These are phyloP conservation scores for Hapalemur alaotrensis DNA, from an alignment of 2,797 vertebrate species.

Conservation along the genomic window DNA sequence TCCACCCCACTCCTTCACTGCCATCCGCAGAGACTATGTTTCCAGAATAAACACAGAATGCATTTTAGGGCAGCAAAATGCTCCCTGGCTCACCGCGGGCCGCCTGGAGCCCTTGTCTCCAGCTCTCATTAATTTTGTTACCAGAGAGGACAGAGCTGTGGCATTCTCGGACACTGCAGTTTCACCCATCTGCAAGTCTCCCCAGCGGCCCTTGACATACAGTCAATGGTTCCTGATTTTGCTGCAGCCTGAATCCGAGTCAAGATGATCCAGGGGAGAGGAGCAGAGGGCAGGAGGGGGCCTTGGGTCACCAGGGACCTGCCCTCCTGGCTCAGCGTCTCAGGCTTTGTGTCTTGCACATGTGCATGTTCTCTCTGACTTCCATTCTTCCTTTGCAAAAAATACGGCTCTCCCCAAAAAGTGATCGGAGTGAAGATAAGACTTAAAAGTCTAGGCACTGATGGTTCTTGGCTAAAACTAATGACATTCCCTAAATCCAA, in stretches of 20 bases:
- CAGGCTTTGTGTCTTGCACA: neutral
- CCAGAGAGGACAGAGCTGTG: neutral
- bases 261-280: neutral
- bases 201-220: neutral
- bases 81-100: neutral
- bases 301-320: neutral
- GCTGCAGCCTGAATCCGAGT: neutral
- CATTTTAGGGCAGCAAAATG: neutral
- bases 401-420: neutral
- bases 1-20: neutral
- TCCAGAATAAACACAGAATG: neutral
- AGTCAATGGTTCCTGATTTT: neutral
- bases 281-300: neutral
- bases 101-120: neutral
- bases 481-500: neutral
- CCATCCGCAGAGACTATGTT: neutral
- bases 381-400: neutral
- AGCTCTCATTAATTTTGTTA: neutral
- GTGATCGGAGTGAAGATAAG: neutral
- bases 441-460: neutral
- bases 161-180: neutral
- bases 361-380: accelerated
- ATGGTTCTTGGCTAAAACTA: neutral
- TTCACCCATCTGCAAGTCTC: neutral
- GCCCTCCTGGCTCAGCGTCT: accelerated